Base-by-base conservation (phyloP, 1,140 invertebrate genomes). In the Micrasema minimum region DNA sequence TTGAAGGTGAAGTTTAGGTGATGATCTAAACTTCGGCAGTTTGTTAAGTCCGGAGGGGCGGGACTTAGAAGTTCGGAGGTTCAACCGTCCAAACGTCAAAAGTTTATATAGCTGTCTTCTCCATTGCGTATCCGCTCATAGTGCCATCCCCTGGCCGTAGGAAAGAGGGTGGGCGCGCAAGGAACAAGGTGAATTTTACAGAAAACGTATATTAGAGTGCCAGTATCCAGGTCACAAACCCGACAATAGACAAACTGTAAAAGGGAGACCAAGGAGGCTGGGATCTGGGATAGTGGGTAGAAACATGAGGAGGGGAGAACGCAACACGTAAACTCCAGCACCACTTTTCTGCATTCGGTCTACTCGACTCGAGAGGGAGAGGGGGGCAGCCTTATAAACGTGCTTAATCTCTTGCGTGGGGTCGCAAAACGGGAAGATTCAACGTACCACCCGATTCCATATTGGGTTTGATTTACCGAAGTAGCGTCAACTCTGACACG, bases 11-110 rank as follows among this genome's bases (percentile, higher is more conserved):
- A 48, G 46, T 22, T 22, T 20, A 14, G 11, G 37, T 11, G 55
- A 41, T 59, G 16, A 59, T 59, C 55, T 38, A 59, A 57, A 59
- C 55, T 41, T 59, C 0, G 37, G 35, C 37, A 59, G 35, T 59
- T 59, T 59, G 38, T 22, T 55, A 12, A 22, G 48, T 59, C 37
- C 18, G 37, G 55, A 41, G 55, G 55, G 55, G 1, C 35, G 55
- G 26, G 7, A 55, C 16, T 41, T 10, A 35, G 7, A 22, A 35
- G 38, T 41, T 20, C 37, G 55, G 22, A 38, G 55, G 55, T 41
- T 59, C 18, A 22, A 59, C 35, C 55, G 37, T 41, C 16, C 38
- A 43, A 59, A 22, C 18, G 55, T 59, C 55, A 59, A 12, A 59
- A 59, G 55, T 59, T 59, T 41, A 14, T 9, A 41, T 43, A 41